Base-by-base conservation (phyloP, 2,888 invertebrate genomes). In the Aspidapion aeneum region DNA sequence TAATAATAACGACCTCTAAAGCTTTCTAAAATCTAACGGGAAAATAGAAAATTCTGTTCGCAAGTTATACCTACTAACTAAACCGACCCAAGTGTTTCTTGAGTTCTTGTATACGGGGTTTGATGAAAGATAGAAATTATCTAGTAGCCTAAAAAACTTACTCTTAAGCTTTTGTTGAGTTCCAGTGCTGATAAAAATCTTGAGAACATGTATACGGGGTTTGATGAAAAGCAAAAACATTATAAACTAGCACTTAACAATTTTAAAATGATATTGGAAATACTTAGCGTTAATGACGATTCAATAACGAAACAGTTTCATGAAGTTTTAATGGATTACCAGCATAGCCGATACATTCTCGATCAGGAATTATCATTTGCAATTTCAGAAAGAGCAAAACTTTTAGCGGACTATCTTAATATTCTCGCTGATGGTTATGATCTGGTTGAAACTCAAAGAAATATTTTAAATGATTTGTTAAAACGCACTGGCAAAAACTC, bases 201-300 rank as follows among this genome's bases (percentile, higher is more conserved):
- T 18, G 69, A 66, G 60, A 66, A 68, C 51, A 60, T 69, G 21
- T 68, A 67, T 55, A 56, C 57, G 51, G 69, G 73, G 48, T 71
- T 71, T 62, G 71, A 72, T 52, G 65, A 66, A 48, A 67, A 69
- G 18, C 70, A 71, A 48, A 68, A 65, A 61, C 75, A 79, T 65
- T 78, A 73, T 65, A 72, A 74, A 54, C 71, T 75, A 61, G 79
- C 77, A 1, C 66, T 75, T 22, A 74, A 76, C 60, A 79, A 79
- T 68, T 77, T 78, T 64, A 76, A 76, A 65, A 72, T 77, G 57
- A 74, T 78, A 22, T 64, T 79, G 52, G 76, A 78, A 69, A 74
- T 75, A 55, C 72, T 77, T 64, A 75, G 74, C 65, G 70, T 77
- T 51, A 72, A 71, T 58, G 66, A 70, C 21, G 66, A 66, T 21